Percentiles rank a stretch among this genome's conserved stretches.
These are phyloP conservation scores for Apostichopus parvimensis DNA, from an alignment of 35 echinoderm and acorn worm genomes.

Conservation along the genomic window DNA sequence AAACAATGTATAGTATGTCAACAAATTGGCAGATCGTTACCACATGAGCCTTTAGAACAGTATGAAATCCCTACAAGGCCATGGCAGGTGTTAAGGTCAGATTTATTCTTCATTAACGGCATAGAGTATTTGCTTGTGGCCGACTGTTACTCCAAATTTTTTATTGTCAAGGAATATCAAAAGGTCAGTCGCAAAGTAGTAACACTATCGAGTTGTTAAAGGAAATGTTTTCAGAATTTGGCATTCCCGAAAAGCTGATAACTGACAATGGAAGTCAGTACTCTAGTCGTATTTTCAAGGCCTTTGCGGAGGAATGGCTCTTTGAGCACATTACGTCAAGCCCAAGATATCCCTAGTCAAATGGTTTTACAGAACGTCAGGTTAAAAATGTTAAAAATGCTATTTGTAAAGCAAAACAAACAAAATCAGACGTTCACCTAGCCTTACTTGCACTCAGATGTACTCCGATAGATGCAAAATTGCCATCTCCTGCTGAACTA, in stretches of 20 bases:
- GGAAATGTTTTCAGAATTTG: constrained; percentile 68
- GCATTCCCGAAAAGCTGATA: constrained; percentile 60
- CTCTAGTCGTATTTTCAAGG: background rate
- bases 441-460: no score
- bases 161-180: constrained; percentile 51
- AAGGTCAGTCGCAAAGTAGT: constrained; percentile 30
- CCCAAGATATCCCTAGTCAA: constrained; percentile 49
- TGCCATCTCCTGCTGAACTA: no score
- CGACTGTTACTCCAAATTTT: constrained; percentile 71
- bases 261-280: constrained; percentile 71
- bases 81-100: constrained; percentile 62
- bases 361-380: constrained; percentile 49
- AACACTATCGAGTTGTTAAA: constrained; percentile 56
- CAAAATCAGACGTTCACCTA: background rate
- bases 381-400: constrained; percentile 54
- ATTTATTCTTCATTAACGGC: constrained; percentile 58
- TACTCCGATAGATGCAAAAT: no score
- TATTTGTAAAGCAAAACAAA: background rate
- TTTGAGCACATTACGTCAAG: constrained; percentile 42
- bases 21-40: background rate
- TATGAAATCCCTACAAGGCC: background rate
- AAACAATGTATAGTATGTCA: constrained; percentile 59
- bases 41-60: background rate
- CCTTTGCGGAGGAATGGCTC: constrained; percentile 5
- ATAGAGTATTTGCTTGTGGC: constrained; percentile 67